These are phyloP conservation scores for Metellina segmentata DNA, from an alignment of 2,888 invertebrate genomes.

Conservation along the genomic window DNA sequence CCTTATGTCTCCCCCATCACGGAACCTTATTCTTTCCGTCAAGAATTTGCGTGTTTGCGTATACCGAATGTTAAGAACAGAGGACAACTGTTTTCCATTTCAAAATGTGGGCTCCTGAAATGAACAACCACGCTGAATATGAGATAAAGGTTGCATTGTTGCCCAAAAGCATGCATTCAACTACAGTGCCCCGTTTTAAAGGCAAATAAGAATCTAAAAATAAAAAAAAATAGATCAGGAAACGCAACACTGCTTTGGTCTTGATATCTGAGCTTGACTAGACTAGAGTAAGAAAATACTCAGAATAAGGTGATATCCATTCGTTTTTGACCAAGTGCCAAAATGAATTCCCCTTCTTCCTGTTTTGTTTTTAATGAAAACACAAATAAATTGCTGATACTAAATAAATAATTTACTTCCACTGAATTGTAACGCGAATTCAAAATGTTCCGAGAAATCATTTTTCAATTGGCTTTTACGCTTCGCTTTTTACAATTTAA, in stretches of 20 bases:
- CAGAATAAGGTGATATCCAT: neutral
- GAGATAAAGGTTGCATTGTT: no score
- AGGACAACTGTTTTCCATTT: no score
- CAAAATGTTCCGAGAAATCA: neutral
- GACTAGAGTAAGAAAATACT: neutral
- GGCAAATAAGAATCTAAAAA: neutral
- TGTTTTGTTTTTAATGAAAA: neutral
- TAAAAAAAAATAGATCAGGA: neutral
- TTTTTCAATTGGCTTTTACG: neutral
- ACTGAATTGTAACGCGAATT: neutral
- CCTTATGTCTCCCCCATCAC: no score
- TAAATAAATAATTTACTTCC: neutral
- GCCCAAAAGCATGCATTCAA: no score
- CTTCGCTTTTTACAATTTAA: neutral
- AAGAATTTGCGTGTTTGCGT: no score
- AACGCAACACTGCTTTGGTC: neutral
- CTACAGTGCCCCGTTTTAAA: neutral
- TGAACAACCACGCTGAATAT: no score
- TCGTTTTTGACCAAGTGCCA: neutral
- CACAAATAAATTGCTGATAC: neutral
- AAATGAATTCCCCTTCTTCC: neutral
- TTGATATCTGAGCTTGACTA: neutral
- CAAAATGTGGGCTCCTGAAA: no score
- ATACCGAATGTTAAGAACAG: no score
- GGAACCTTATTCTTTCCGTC: no score